Evolutionary conservation across 2,888 invertebrate species (phyloP), one percentile per base, ranked within the genome.

Genomic region (Drosophila limbata): DNA sequence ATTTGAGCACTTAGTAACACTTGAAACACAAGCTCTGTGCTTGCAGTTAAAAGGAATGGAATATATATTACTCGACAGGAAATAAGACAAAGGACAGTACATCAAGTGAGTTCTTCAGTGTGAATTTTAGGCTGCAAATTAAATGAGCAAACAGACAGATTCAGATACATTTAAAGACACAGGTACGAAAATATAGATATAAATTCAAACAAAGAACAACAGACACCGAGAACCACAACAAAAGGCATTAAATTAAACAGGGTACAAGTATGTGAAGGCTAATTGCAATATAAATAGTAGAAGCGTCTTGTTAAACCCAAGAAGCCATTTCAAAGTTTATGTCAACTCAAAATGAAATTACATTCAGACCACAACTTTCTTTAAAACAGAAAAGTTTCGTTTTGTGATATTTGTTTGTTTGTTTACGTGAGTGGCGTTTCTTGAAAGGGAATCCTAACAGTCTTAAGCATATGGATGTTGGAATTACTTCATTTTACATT

Each of bases 201-300:
- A 57, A 6, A 25, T 17, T 1, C 11, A 57, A 13, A 21, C 21
- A 21, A 21, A 31, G n/a, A 21, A 52, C 19, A 19, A 25, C 3
- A 35, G 11, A 25, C 10, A 28, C 39, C 15, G 21, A 37, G 13
- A 19, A 15, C 33, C 21, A 42, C 9, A 33, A 56, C n/a, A 28
- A 21, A 8, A 21, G 37, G 13, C 19, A 55, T 33, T 37, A 47
- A 37, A 31, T 19, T 15, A 17, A 60, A 48, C 13, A 56, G n/a
- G 33, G 39, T 15, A 25, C 44, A 62, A 37, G 39, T 55, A 60
- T 77, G 69, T 65, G 61, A 25, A 64, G 65, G 68, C 28, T 80
- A 79, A 81, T 75, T 77, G 79, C 69, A 81, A 68, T 70, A 53
- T 67, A 79, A 86, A 81, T 75, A 72, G 73, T 69, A 68, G 47